These are phyloP conservation scores for Euplagia quadripunctaria DNA, from an alignment of 2,888 invertebrate genomes.

Conservation along the genomic window DNA sequence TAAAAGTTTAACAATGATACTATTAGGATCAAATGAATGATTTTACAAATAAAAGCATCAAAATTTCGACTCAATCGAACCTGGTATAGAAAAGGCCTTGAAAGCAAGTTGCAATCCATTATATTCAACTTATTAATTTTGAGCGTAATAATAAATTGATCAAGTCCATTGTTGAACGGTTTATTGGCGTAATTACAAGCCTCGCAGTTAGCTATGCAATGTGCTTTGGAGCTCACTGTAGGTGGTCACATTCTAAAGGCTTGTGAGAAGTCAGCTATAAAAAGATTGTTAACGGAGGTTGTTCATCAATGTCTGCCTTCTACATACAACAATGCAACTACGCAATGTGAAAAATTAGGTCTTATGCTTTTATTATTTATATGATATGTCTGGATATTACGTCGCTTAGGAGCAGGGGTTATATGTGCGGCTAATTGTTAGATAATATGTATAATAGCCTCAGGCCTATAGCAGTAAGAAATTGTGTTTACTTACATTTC, in stretches of 20 bases:
- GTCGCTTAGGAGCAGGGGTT: no score
- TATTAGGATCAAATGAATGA: not conserved
- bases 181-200: constrained; percentile 7
- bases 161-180: constrained; percentile 6
- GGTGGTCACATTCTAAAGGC: constrained; percentile 4
- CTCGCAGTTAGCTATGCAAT: not conserved
- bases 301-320: constrained; percentile 1
- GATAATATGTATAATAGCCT: no score
- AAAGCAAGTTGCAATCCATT: constrained; percentile 7
- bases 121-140: constrained; percentile 12
- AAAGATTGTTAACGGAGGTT: constrained; percentile 1
- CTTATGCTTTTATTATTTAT: not conserved
- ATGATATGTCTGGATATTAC: not conserved
- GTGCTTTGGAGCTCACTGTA: not conserved
- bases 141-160: constrained; percentile 11
- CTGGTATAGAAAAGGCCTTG: not conserved
- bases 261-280: not conserved
- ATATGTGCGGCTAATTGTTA: no score
- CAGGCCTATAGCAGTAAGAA: no score
- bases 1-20: not conserved
- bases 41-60: not conserved
- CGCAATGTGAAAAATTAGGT: not conserved
- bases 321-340: not conserved
- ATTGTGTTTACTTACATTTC: no score
- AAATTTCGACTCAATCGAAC: not conserved